phyloP scores from a whole-genome alignment of 2,113 vertebrate genomes.

The Accipiter cooperii region DNA sequence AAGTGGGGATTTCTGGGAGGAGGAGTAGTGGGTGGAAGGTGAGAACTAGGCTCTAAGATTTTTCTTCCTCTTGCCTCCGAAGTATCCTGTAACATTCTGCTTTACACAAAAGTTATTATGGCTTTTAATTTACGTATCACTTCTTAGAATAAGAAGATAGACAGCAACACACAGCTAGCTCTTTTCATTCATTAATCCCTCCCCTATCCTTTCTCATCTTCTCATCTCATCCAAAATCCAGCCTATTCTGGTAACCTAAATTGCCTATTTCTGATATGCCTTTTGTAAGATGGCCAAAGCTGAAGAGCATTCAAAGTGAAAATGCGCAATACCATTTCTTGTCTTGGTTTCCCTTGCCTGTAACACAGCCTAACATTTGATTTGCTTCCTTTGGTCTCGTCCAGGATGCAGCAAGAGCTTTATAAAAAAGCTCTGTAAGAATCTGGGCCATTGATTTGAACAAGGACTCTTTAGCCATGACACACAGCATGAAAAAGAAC shows the following conservation, averaged over 20 bases:
- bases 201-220: neutral
- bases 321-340: neutral
- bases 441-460: neutral
- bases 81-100: neutral
- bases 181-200: neutral
- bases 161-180: neutral
- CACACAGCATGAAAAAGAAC: neutral
- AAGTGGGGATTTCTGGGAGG: neutral
- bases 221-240: neutral
- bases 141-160: neutral
- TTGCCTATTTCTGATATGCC: conserved; percentile 13
- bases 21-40: neutral
- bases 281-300: neutral
- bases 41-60: neutral
- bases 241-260: neutral
- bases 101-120: neutral
- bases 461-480: neutral
- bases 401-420: neutral
- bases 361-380: conserved; percentile 13
- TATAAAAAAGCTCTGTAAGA: conserved; percentile 7
- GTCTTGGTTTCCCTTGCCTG: neutral
- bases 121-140: neutral
- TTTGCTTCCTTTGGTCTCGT: neutral
- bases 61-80: neutral
- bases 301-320: conserved; percentile 36